Percentiles rank a stretch among this genome's conserved stretches.
Conservation (phyloP, 2,797 vertebrate genomes). For the Gymnocypris eckloni region DNA sequence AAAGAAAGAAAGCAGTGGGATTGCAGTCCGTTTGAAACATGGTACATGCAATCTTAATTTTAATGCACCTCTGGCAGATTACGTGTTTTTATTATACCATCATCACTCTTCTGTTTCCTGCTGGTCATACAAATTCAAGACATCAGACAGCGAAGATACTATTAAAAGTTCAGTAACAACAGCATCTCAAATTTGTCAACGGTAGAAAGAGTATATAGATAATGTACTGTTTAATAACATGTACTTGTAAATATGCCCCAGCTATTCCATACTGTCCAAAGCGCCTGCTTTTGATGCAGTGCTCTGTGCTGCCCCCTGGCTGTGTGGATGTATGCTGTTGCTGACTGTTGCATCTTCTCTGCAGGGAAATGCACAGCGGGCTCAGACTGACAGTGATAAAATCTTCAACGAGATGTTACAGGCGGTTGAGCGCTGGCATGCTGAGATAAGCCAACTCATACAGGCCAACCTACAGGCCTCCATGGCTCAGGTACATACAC, state of each 20-base stretch:
- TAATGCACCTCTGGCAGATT: background rate
- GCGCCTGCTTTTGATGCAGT: background rate
- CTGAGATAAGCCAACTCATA: slow-evolving; percentile 80
- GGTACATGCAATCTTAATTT: background rate
- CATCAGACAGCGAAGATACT: background rate
- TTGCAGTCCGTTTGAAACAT: background rate
- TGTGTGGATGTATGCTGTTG: background rate
- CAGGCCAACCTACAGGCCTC: slow-evolving; percentile 79
- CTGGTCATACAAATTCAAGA: background rate
- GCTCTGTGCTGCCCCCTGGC: background rate
- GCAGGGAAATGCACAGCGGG: slow-evolving; percentile 75
- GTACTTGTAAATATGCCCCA: background rate
- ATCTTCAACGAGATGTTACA: slow-evolving; percentile 82
- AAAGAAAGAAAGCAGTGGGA: background rate
- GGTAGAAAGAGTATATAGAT: background rate
- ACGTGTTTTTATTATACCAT: background rate
- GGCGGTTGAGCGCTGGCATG: slow-evolving; percentile 81
- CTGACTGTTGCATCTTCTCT: background rate
- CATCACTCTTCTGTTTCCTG: background rate
- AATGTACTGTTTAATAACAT: background rate
- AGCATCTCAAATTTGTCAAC: background rate
- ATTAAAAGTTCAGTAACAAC: background rate
- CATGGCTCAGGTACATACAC: slow-evolving; percentile 67
- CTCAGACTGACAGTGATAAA: slow-evolving; percentile 79
- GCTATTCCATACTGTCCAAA: background rate